These are phyloP conservation scores for Lutjanus argentimaculatus DNA, from an alignment of 2,797 vertebrate species.

Conservation along the genomic window DNA sequence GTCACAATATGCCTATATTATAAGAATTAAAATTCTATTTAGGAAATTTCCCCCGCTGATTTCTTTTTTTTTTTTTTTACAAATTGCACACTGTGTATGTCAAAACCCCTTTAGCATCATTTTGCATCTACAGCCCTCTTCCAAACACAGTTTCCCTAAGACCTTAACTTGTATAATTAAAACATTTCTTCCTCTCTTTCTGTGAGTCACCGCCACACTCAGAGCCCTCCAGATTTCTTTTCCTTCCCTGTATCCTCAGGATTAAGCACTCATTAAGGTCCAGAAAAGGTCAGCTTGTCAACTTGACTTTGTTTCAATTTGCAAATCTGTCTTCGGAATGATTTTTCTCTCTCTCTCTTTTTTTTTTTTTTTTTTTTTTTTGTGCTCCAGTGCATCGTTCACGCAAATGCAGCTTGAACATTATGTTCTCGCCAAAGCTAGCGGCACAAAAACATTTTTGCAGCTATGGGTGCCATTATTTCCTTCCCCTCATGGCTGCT, in stretches of 20 bases:
- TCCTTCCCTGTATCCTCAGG: conserved; percentile 53
- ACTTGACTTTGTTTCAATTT: conserved; percentile 73
- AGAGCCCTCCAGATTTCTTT: conserved; percentile 58
- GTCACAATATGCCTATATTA: no score
- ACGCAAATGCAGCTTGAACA: conserved; percentile 36
- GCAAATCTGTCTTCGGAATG: conserved; percentile 57
- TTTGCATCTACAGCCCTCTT: conserved; percentile 21
- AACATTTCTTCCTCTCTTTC: conserved; percentile 43
- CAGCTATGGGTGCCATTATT: conserved; percentile 35
- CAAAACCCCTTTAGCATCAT: conserved; percentile 21
- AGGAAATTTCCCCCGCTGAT: no score
- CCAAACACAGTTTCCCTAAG: conserved; percentile 30
- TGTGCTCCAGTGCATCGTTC: conserved; percentile 54
- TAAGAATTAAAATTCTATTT: no score
- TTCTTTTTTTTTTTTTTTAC: no score
- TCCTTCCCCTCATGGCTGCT: conserved; percentile 9
- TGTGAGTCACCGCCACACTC: conserved; percentile 68
- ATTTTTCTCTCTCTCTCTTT: no score
- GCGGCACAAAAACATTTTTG: conserved; percentile 42
- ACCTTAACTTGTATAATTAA: conserved; percentile 44
- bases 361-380: not conserved
- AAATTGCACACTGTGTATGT: conserved; percentile 3
- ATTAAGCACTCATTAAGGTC: conserved; percentile 75
- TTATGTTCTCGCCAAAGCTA: conserved; percentile 40
- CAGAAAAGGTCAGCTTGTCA: conserved; percentile 83